phyloP scores from a whole-genome alignment of 2,888 invertebrate species.

The Caenorhabditis zanzibari region DNA sequence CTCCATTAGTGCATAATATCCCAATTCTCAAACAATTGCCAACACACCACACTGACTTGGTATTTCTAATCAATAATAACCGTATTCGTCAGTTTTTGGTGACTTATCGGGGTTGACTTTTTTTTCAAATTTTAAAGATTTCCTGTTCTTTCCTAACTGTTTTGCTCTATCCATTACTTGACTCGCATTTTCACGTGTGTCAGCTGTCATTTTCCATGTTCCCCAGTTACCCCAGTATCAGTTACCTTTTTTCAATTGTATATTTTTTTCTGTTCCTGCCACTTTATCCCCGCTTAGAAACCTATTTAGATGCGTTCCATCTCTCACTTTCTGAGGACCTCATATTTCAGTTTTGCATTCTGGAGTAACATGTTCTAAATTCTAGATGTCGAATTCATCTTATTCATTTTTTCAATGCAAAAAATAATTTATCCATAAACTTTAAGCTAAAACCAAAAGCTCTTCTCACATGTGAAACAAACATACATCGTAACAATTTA shows the following conservation, averaged over 20 bases:
- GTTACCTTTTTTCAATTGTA: slow-evolving; percentile 24
- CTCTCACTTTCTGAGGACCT: slow-evolving; percentile 55
- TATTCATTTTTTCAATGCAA: slow-evolving; percentile 10
- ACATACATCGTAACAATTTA: not conserved
- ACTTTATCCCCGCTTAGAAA: slow-evolving; percentile 45
- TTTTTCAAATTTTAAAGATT: slow-evolving; percentile 5
- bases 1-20: not conserved
- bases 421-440: slow-evolving; percentile 56
- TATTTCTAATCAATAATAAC: slow-evolving; percentile 29
- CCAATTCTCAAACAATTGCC: slow-evolving; percentile 34
- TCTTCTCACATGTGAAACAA: not conserved
- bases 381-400: slow-evolving; percentile 54
- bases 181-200: slow-evolving; percentile 56
- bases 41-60: slow-evolving; percentile 50
- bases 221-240: slow-evolving; percentile 39
- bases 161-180: slow-evolving; percentile 37
- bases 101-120: slow-evolving; percentile 33
- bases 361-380: slow-evolving; percentile 57
- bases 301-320: slow-evolving; percentile 62
- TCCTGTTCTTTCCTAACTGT: slow-evolving; percentile 9
- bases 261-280: slow-evolving; percentile 14
- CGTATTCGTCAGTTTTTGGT: slow-evolving; percentile 46
- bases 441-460: slow-evolving; percentile 26
- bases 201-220: slow-evolving; percentile 50
- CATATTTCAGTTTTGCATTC: slow-evolving; percentile 53